Base-by-base conservation (phyloP, 2,888 invertebrate species). In the Cyclophora albipunctata region DNA sequence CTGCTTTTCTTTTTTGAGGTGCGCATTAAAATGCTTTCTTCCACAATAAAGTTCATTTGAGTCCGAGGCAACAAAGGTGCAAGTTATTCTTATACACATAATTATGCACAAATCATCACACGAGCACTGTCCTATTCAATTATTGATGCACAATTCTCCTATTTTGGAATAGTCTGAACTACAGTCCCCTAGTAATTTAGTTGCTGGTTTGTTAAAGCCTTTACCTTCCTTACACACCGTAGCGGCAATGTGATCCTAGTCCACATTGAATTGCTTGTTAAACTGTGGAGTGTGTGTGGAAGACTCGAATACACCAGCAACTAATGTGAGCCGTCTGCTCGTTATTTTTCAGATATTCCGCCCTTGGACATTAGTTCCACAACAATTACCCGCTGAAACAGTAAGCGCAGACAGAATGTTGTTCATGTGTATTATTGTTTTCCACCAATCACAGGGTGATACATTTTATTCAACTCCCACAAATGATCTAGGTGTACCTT, bases 291-390 rank as follows among this genome's bases (percentile, higher is more conserved):
- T 63, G 62, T 68, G 65, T 53, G 71, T 72, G 75, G 70, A 74
- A 73, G 73, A 68, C 69, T 73, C 63, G 63, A 76, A 72, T 73
- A 72, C 73, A 74, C 79, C 81, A 77, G 80, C 78, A 73, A 83
- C 78, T 86, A 85, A 87, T 70, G 69, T 78, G 73, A 74, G 73
- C 67, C 73, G 78, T 85, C 82, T 85, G 81, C 83, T 88, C 86
- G 66, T 86, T 86, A 67, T 84, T 86, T 84, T 88, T 86, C 87
- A 88, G 87, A 88, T 88, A 75, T 84, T 87, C 81, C 84, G 82
- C 73, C 86, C 85, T 76, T 88, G 87, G 87, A 84, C 84, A 69
- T 87, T 88, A 83, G 75, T 87, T 83, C 82, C 84, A 79, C 87
- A 77, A 75, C 84, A 83, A 81, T 79, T 79, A 73, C 77, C 82